phyloP scores from a whole-genome alignment of 2,797 vertebrate genomes.

The Sebastes cheni region DNA sequence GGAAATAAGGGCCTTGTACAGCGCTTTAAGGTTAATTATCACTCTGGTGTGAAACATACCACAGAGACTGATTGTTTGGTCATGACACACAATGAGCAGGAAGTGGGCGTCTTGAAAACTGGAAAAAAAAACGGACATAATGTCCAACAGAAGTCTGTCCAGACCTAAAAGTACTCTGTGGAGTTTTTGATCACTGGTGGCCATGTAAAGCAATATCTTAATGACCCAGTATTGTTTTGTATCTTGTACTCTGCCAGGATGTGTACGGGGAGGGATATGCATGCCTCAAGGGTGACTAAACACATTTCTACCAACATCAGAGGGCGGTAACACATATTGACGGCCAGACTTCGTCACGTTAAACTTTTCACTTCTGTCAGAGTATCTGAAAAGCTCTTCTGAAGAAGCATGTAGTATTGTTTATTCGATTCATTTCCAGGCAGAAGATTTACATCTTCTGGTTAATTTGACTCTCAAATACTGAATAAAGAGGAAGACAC shows the following conservation, averaged over 20 bases:
- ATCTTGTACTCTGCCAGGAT: not conserved
- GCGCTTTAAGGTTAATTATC: constrained; percentile 11
- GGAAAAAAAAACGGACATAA: not conserved
- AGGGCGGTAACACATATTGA: not conserved
- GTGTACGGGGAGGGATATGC: not conserved
- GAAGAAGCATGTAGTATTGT: not conserved
- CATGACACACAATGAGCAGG: constrained; percentile 64
- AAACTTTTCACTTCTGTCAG: not conserved
- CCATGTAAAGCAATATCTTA: not conserved
- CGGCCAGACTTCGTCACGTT: not conserved
- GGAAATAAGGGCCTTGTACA: constrained; percentile 4
- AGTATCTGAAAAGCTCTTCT: not conserved
- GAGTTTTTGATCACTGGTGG: not conserved
- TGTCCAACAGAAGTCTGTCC: constrained; percentile 12
- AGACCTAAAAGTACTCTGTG: not conserved
- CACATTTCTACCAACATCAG: not conserved
- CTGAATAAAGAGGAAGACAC: not conserved
- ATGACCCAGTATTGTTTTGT: not conserved
- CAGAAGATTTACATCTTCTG: not conserved
- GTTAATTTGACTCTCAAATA: not conserved
- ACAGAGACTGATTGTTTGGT: constrained; percentile 55
- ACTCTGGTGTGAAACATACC: constrained; percentile 43
- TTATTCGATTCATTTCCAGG: not conserved
- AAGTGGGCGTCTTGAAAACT: constrained; percentile 49
- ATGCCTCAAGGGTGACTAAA: not conserved